phyloP scores from a whole-genome alignment of 2,888 invertebrate species.

The Nomada hirtipes region DNA sequence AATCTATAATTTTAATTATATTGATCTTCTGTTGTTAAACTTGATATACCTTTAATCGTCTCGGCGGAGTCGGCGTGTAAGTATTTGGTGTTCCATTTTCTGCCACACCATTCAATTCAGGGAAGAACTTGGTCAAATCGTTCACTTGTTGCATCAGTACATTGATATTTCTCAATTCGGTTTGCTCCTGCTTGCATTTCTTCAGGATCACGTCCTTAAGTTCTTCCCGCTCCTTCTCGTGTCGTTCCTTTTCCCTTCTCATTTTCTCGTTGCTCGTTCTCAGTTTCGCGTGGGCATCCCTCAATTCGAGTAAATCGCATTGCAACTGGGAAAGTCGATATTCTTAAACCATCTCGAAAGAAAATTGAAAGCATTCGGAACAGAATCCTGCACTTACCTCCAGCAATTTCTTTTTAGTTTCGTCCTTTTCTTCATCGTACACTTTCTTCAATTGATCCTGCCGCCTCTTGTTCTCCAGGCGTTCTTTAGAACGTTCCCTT shows the following conservation, averaged over 20 bases:
- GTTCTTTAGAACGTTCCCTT: constrained; percentile 95
- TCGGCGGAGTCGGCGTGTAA: constrained; percentile 90
- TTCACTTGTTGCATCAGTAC: constrained; percentile 92
- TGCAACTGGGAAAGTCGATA: constrained; percentile 87
- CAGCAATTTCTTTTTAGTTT: constrained; percentile 92
- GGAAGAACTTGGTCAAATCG: constrained; percentile 91
- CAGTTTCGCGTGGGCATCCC: constrained; percentile 96
- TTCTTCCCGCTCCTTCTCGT: constrained; percentile 92
- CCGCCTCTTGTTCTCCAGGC: constrained; percentile 93
- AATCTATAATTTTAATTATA: not conserved
- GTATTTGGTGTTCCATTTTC: constrained; percentile 83
- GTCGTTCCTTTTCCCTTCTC: constrained; percentile 93
- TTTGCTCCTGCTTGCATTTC: constrained; percentile 86
- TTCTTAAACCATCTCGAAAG: not conserved
- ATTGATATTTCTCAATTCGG: constrained; percentile 90
- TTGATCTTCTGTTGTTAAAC: not conserved
- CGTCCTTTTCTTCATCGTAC: constrained; percentile 95
- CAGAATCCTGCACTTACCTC: constrained; percentile 81
- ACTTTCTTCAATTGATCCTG: constrained; percentile 93
- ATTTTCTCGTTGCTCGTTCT: constrained; percentile 96
- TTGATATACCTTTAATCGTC: constrained; percentile 87
- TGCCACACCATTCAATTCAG: constrained; percentile 87
- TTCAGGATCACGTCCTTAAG: constrained; percentile 85
- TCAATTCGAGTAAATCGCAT: constrained; percentile 93
- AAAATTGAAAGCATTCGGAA: not conserved